Conservation (phyloP, 2,113 vertebrate genomes). For the Halcyon malimbica region DNA sequence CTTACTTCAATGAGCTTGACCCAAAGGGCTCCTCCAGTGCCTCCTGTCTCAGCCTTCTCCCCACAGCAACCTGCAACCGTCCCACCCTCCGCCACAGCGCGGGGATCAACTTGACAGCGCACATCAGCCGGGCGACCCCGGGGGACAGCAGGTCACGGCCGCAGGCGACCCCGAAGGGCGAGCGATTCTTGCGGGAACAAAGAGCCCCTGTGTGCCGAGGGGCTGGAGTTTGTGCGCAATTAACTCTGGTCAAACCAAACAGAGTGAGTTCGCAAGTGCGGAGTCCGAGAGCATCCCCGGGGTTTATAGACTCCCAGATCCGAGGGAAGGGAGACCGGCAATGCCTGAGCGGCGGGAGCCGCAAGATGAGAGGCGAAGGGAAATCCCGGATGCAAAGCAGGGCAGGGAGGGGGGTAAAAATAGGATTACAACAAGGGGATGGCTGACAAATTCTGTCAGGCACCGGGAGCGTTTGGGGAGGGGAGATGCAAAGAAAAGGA, state of each 20-base stretch:
- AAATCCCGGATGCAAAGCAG: neutral
- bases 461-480: neutral
- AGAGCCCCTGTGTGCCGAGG: slow-evolving; percentile 3
- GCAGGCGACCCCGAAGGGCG: neutral
- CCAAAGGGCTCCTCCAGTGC: neutral
- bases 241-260: slow-evolving; percentile 66
- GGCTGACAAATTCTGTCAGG: neutral
- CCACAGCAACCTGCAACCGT: neutral
- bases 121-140: neutral
- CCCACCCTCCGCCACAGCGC: neutral
- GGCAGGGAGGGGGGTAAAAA: neutral
- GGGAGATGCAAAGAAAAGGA: neutral
- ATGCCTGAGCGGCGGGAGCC: neutral
- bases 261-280: neutral
- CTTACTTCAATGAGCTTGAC: neutral
- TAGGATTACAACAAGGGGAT: neutral
- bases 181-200: slow-evolving; percentile 61
- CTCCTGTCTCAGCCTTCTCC: neutral
- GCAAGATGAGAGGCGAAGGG: neutral
- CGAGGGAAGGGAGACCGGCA: neutral
- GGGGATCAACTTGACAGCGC: slow-evolving; percentile 7
- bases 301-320: neutral
- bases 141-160: neutral
- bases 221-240: slow-evolving; percentile 30
- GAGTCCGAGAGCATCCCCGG: neutral